Evolutionary conservation across 2,797 vertebrate species (phyloP).

Genomic region (Natrix natrix): DNA sequence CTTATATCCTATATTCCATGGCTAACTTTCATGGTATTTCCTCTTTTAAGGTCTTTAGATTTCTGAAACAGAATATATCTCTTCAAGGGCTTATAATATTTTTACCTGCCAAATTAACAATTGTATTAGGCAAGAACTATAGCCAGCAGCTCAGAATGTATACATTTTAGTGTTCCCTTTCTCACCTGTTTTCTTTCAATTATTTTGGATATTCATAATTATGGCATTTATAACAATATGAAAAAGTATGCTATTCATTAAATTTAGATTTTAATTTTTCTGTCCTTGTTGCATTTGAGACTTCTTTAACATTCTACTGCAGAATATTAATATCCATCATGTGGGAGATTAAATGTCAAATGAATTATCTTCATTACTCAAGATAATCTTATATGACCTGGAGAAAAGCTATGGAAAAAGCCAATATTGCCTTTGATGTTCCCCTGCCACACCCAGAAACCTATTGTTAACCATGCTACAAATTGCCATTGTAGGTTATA

Average conservation of each 20-base stretch:
- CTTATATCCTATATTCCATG: neutral
- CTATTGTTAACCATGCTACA: constrained; percentile 59
- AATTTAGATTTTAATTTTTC: neutral
- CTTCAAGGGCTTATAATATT: neutral
- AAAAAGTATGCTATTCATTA: neutral
- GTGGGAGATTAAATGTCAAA: neutral
- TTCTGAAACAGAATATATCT: neutral
- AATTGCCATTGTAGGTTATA: constrained; percentile 47
- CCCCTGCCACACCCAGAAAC: constrained; percentile 38
- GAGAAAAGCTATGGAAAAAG: constrained; percentile 19
- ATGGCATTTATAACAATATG: neutral
- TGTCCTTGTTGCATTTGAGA: neutral
- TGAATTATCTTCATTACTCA: constrained; percentile 26
- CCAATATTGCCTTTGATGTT: constrained; percentile 13
- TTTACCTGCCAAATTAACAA: neutral
- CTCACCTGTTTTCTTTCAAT: no score
- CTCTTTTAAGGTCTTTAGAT: neutral
- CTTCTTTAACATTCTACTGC: neutral
- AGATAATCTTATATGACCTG: constrained; percentile 42
- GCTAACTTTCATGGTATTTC: no score
- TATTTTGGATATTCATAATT: neutral
- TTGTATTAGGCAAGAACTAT: neutral
- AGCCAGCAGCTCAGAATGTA: neutral
- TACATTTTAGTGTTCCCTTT: neutral
- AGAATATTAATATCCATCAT: neutral